Conservation (phyloP, 2,797 vertebrate species). For the Apodemus agrarius region DNA sequence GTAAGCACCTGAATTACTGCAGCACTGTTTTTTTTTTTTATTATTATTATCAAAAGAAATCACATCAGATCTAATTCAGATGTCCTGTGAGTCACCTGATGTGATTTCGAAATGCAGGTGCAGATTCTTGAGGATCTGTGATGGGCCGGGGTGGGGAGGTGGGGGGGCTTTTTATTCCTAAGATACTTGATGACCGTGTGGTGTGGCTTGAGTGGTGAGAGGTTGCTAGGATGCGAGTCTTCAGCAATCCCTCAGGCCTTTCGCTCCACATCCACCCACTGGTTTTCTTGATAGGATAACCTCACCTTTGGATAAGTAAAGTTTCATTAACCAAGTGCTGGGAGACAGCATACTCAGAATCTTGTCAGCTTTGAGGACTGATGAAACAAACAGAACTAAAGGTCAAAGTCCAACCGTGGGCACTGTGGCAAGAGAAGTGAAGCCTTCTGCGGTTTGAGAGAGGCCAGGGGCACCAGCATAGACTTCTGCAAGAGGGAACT, state of each 20-base stretch:
- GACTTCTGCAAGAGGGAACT: neutral
- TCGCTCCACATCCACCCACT: neutral
- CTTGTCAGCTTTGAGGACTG: constrained; percentile 16
- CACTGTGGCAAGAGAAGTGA: neutral
- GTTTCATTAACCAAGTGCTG: too few relatives aligned
- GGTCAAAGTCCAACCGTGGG: neutral
- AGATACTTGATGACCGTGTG: neutral
- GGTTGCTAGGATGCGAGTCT: neutral
- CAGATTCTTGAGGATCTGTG: neutral
- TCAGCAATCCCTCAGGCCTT: neutral
- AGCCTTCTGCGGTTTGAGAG: neutral
- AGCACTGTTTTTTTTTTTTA: neutral
- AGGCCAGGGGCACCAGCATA: neutral
- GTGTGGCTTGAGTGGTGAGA: neutral
- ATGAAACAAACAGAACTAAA: neutral
- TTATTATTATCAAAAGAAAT: neutral
- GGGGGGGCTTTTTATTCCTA: neutral
- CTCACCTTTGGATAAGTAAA: neutral
- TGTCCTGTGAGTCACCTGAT: neutral
- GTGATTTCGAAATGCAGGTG: neutral
- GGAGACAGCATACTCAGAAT: neutral
- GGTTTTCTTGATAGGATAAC: neutral
- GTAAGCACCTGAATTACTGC: neutral
- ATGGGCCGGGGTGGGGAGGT: neutral
- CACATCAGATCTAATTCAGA: neutral